A percentile compares a stretch with the other conserved stretches of the same genome.
phyloP scores from a whole-genome alignment of 2,797 vertebrate genomes.

The Falco berigora region DNA sequence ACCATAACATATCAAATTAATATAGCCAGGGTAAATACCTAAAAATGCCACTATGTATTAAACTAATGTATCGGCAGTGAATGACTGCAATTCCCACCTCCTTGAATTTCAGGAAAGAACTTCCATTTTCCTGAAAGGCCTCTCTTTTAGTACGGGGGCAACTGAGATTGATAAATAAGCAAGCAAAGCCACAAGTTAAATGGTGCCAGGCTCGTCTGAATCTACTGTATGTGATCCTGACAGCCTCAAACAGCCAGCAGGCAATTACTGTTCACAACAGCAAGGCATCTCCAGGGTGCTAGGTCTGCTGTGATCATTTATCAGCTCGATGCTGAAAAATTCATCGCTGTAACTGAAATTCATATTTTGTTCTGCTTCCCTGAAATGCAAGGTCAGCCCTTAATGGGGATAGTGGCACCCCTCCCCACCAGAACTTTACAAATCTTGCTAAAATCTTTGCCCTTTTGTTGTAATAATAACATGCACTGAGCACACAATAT shows the following conservation, averaged over 20 bases:
- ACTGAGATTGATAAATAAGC: background rate
- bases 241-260: background rate
- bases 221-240: background rate
- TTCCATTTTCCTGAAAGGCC: background rate
- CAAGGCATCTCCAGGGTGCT: background rate
- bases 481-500: background rate
- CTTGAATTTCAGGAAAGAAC: background rate
- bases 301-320: background rate
- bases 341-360: background rate
- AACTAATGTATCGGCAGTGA: background rate
- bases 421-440: background rate
- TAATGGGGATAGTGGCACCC: background rate
- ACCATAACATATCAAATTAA: background rate
- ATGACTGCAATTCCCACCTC: background rate
- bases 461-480: background rate
- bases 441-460: background rate
- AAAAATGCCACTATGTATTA: background rate
- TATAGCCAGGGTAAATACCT: background rate
- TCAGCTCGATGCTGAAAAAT: background rate
- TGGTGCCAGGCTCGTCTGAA: background rate
- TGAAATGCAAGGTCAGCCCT: background rate
- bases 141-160: background rate
- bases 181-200: background rate
- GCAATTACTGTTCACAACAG: background rate
- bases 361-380: background rate